Conservation (phyloP, 2,888 invertebrate species). For the Chrysolina haemoptera region DNA sequence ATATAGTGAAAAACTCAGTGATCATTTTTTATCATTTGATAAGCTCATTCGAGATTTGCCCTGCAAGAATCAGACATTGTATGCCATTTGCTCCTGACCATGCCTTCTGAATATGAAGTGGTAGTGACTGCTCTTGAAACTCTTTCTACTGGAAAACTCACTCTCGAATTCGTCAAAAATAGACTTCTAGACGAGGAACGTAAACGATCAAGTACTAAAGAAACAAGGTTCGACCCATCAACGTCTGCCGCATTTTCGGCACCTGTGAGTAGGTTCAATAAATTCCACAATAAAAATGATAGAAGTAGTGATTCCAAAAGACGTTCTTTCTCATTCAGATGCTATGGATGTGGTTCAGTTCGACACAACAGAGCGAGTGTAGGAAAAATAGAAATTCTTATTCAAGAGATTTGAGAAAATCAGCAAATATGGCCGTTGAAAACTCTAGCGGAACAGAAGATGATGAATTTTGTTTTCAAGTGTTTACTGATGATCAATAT, state of each 20-base stretch:
- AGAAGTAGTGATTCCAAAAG: neutral
- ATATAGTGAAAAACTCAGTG: neutral
- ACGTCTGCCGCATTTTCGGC: slow-evolving; percentile 1
- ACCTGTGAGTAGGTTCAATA: neutral
- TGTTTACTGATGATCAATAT: neutral
- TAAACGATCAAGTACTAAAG: neutral
- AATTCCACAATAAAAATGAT: neutral
- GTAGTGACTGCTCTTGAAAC: slow-evolving; percentile 3
- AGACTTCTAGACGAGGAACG: slow-evolving; percentile 1
- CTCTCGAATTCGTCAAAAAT: neutral
- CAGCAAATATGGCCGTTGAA: neutral
- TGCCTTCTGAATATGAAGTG: neutral
- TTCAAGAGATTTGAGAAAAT: neutral
- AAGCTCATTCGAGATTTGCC: neutral
- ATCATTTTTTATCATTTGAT: slow-evolving; percentile 1
- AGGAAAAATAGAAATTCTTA: neutral
- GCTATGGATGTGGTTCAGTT: slow-evolving; percentile 7
- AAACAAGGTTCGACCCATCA: neutral
- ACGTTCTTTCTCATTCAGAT: neutral
- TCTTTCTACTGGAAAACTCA: neutral
- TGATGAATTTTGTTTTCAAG: neutral
- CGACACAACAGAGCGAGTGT: slow-evolving; percentile 5
- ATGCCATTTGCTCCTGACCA: neutral
- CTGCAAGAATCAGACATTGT: neutral
- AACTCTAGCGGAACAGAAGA: neutral